These are phyloP conservation scores for Trissolcus basalis DNA, from an alignment of 1,140 invertebrate species.

Conservation along the genomic window DNA sequence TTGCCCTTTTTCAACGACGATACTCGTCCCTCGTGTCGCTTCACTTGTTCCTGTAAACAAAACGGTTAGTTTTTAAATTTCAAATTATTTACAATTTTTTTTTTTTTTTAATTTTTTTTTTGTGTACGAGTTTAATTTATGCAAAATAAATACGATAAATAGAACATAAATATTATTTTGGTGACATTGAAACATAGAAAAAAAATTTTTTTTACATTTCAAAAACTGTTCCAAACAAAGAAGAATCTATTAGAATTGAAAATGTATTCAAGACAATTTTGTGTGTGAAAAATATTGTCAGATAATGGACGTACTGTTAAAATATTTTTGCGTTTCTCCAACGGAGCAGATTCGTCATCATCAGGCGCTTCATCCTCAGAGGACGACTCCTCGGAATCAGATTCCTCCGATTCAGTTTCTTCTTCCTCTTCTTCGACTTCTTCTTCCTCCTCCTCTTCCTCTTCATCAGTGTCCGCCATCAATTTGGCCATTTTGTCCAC, in stretches of 20 bases:
- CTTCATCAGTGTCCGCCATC: slow-evolving; percentile 87
- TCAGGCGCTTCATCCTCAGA: slow-evolving; percentile 78
- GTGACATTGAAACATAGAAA: too few relatives aligned
- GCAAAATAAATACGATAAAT: too few relatives aligned
- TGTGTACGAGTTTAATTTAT: too few relatives aligned
- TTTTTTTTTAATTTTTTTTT: too few relatives aligned
- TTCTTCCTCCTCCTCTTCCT: slow-evolving; percentile 78
- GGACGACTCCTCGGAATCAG: slow-evolving; percentile 79
- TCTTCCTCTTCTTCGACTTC: slow-evolving; percentile 82
- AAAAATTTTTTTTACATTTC: too few relatives aligned
- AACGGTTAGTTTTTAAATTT: neutral
- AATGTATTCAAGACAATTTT: neutral
- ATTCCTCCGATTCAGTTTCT: slow-evolving; percentile 77
- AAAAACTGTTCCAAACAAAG: too few relatives aligned
- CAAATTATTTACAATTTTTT: too few relatives aligned
- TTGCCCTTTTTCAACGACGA: slow-evolving; percentile 90
- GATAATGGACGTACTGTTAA: slow-evolving; percentile 61
- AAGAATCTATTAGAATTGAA: too few relatives aligned
- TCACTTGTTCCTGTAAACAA: slow-evolving; percentile 79
- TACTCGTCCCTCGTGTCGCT: slow-evolving; percentile 85
- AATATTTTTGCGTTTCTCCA: slow-evolving; percentile 67
- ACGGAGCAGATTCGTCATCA: slow-evolving; percentile 78
- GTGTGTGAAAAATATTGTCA: too few relatives aligned
- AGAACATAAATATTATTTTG: too few relatives aligned
- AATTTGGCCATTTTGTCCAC: slow-evolving; percentile 91